These are phyloP conservation scores for Lycopodina hypogea DNA, from an alignment of 37 sponge, comb jelly and placozoan species.

Conservation along the genomic window DNA sequence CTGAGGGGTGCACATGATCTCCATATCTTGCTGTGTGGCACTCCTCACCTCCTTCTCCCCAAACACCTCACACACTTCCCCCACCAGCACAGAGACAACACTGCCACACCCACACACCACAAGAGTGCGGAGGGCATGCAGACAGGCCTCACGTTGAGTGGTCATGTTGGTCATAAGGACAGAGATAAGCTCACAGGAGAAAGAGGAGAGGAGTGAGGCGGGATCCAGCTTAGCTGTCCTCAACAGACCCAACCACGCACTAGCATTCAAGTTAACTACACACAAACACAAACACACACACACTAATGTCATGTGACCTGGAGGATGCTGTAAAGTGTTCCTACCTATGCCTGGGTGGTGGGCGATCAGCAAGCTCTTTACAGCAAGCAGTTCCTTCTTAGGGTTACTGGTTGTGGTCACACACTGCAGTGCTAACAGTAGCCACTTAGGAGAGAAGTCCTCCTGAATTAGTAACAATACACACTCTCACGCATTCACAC, in stretches of 20 bases:
- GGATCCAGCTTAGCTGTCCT: conserved; percentile 32
- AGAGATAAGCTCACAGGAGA: not conserved
- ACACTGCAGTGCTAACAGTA: conserved; percentile 25
- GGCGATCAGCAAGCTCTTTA: conserved; percentile 28
- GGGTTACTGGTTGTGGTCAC: conserved; percentile 33
- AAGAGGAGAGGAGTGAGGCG: not conserved
- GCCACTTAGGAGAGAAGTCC: conserved; percentile 2
- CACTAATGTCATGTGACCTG: not conserved
- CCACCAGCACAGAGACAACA: conserved; percentile 19
- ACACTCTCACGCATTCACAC: not conserved
- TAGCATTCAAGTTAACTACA: conserved; percentile 22
- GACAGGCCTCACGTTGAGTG: conserved; percentile 7
- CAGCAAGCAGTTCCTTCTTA: conserved; percentile 41
- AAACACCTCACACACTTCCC: conserved; percentile 33
- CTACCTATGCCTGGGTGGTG: conserved; percentile 59
- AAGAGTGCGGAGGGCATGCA: conserved; percentile 18
- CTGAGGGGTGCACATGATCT: conserved; percentile 54
- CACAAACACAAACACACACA: not conserved
- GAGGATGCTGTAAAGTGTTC: not conserved
- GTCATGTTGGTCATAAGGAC: conserved; percentile 6
- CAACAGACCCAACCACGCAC: conserved; percentile 44
- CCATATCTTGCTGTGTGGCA: conserved; percentile 52
- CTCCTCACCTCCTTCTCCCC: conserved; percentile 22
- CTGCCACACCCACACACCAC: not conserved
- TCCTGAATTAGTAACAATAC: conserved; percentile 1